Percentiles rank a stretch among this genome's conserved stretches.
These are phyloP conservation scores for Lycaon pictus DNA, from an alignment of 2,113 vertebrate species.

Conservation along the genomic window DNA sequence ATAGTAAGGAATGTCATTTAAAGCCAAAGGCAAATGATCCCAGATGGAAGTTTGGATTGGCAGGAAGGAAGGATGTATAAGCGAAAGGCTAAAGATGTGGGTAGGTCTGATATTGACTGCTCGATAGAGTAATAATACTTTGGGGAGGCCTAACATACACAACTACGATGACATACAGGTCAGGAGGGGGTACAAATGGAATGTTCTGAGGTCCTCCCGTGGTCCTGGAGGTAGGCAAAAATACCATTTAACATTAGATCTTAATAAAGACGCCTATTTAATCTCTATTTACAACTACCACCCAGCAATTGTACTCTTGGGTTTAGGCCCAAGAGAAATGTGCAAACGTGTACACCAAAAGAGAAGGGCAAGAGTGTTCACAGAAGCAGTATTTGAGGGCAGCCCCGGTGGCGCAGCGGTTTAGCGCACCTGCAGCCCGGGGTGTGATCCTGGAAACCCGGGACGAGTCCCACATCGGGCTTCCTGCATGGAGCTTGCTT, in stretches of 20 bases:
- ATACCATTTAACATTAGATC: slow-evolving; percentile 33
- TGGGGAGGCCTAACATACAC: background rate
- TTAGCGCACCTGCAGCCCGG: too few species aligned
- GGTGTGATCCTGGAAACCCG: too few species aligned
- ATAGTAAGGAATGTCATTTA: slow-evolving; percentile 30
- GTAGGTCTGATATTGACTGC: background rate
- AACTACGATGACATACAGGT: background rate
- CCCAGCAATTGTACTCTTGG: background rate
- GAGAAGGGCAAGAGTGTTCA: slow-evolving; percentile 13
- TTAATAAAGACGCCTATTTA: background rate
- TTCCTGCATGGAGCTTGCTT: too few species aligned
- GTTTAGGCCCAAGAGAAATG: slow-evolving; percentile 1
- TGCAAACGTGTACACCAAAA: background rate
- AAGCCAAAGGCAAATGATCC: background rate
- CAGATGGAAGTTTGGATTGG: slow-evolving; percentile 5
- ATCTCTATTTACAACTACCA: background rate
- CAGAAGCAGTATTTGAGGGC: background rate
- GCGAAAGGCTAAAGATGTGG: background rate
- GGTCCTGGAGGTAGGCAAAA: slow-evolving; percentile 46
- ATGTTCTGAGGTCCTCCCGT: background rate
- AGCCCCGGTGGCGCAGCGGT: too few species aligned
- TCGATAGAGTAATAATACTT: background rate
- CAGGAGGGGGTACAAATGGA: background rate
- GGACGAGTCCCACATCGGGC: too few species aligned
- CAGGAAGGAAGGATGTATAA: background rate